Evolutionary conservation across 2,113 vertebrate species (phyloP).

Genomic region (Gallinago undulata): DNA sequence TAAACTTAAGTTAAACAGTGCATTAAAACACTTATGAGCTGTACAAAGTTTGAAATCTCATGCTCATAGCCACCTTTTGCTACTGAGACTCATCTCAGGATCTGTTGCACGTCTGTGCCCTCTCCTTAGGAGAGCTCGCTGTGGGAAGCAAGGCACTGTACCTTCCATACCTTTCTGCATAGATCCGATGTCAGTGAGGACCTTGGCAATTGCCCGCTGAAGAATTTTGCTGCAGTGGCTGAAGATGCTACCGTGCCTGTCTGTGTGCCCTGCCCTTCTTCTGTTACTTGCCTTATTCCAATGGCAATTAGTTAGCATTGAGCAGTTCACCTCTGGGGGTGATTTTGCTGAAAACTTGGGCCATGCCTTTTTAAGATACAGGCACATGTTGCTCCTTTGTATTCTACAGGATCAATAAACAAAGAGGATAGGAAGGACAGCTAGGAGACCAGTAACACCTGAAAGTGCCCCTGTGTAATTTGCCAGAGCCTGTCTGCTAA

Average conservation of each 20-base stretch:
- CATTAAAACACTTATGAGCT: not conserved
- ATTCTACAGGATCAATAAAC: not conserved
- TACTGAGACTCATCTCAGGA: not conserved
- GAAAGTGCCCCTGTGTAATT: not conserved
- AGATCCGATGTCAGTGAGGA: not conserved
- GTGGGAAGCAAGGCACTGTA: not conserved
- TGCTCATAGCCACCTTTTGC: not conserved
- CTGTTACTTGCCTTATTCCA: not conserved
- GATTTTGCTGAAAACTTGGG: not conserved
- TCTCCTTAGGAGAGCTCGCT: not conserved
- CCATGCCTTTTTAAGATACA: not conserved
- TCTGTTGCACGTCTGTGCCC: not conserved
- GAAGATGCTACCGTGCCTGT: not conserved
- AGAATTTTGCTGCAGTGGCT: conserved; percentile 26
- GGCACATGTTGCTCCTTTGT: not conserved
- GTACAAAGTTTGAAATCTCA: not conserved
- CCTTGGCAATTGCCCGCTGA: not conserved
- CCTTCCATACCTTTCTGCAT: not conserved
- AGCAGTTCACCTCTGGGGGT: not conserved
- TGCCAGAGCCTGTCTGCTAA: not conserved
- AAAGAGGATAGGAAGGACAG: not conserved
- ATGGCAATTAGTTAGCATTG: not conserved
- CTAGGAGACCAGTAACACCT: not conserved
- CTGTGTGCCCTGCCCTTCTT: conserved; percentile 9
- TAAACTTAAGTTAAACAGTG: not conserved